Base-by-base conservation (phyloP, 1,140 invertebrate species). In the Pseudomyrmex flavicornis region DNA sequence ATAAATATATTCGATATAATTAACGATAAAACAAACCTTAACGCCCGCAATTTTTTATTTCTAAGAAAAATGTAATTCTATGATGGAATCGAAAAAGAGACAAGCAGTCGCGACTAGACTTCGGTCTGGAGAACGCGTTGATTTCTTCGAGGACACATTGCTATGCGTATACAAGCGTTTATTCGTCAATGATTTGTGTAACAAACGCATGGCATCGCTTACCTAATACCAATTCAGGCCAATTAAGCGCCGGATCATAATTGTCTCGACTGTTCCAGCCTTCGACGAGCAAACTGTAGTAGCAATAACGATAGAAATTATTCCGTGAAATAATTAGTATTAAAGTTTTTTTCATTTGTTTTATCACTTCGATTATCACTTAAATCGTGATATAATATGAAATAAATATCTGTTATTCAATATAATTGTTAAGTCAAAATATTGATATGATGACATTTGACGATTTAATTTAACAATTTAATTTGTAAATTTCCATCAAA, bases 181-280 rank as follows among this genome's bases (percentile, higher is more conserved):
- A 54, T 61, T 74, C 59, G 54, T 80, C 70, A 83, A 83, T 73
- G 83, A 89, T 88, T 86, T 76, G 73, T 73, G 66, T 88, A 82
- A 62, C 54, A 85, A 85, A 85, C 80, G 75, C 70, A 61, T 85
- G 48, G 61, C 58, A 80, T 86, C 56, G 69, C 89, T 90, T 90
- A 91, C 87, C 87, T 87, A 82, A 88, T 90, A 82, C 54, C 91
- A 94, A 94, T 94, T 94, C 90, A 93, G 93, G 92, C 89, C 93
- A 94, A 94, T 94, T 94, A 94, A 91, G 48, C 86, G 85, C 61
- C 75, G 82, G 86, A 89, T 94, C 88, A 88, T 94, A 94, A 94
- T 93, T 93, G 91, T 90, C 83, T 82, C 73, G 68, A 80, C 35
- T 88, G 83, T 87, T 88, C 65, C 75, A 74, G 88, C 89, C 73